Base-by-base conservation (phyloP, 2,888 invertebrate genomes). In the Clanis bilineata region DNA sequence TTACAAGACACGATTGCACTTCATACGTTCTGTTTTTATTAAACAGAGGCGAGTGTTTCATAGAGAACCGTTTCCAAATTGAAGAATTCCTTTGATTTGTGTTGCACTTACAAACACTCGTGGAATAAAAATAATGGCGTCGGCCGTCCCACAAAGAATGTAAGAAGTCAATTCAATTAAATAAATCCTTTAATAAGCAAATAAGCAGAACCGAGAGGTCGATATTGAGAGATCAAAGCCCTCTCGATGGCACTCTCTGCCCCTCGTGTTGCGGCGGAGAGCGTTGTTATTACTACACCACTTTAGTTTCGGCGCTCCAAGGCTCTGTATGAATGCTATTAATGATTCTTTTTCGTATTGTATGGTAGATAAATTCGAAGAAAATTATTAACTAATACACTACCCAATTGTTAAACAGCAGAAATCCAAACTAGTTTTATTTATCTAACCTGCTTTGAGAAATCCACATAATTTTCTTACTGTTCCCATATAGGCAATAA, bases 121-220 rank as follows among this genome's bases (percentile, higher is more conserved):
- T 58, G 23, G 39, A 58, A 65, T 64, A 60, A 67, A 69, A 71
- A 67, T 68, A 71, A 71, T 64, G 69, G 65, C 58, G 62, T 60
- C 62, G 58, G 54, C 61, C 15, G 56, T 60, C 60, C 66, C 57
- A 64, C 66, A 64, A 66, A 67, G 64, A 57, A 59, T 55, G 61
- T 62, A 64, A 66, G 66, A 69, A 72, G 76, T 74, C 76, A 69
- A 76, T 77, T 80, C 76, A 81, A 81, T 82, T 81, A 80, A 70
- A 72, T 73, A 77, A 79, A 78, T 80, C 76, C 75, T 79, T 77
- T 80, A 77, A 76, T 73, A 77, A 70, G 72, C 79, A 77, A 78
- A 78, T 76, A 78, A 71, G 76, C 86, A 80, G 85, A 83, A 80
- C 65, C 64, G 74, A 82, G 77, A 69, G 76, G 62, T 58, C 63